Evolutionary conservation across 2,113 vertebrate species (phyloP), one percentile per base, ranked within the genome.

Genomic region (Parus major): DNA sequence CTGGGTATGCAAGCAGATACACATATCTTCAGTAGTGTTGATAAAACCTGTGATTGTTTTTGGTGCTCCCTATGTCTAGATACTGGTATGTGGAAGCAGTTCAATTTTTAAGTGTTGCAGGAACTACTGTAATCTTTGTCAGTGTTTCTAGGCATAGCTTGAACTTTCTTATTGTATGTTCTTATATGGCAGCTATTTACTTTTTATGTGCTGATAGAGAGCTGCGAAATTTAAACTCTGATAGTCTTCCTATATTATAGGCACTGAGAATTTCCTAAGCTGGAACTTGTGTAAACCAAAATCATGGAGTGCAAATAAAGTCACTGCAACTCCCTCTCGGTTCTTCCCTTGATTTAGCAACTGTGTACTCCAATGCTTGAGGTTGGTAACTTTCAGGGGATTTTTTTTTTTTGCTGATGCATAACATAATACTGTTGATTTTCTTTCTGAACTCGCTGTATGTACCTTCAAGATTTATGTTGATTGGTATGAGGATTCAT

Each of bases 191-290:
- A 84, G 41, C 83, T 79, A 36, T 91, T 94, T 91, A 65, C 70
- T 86, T 95, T 88, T 82, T 81, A 35, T 73, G 28, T 88, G 31
- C 66, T 90, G 87, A 91, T 82, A 87, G 73, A 11, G 53, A 93
- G 41, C 41, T 41, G 53, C 68, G 47, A 94, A 93, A 82, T 53
- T 92, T 57, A 41, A 81, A 83, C 64, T 82, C 42, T 76, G 18
- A 27, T 87, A 56, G 49, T 33, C 35, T 84, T 81, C 41, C 44
- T 87, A 9, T 19, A 7, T 44, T 76, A 44, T 52, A 71, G 70
- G 29, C 23, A 44, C 39, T 79, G 59, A 53, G 17, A 52, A 23
- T 81, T 92, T 82, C 76, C 25, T 76, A 79, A 65, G 25, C 10
- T 93, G 44, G 17, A 82, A 39, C 16, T 57, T 87, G 15, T 56